A percentile compares a stretch with the other conserved stretches of the same genome.
Evolutionary conservation across 2,113 vertebrate species (phyloP).

Genomic region (Menura novaehollandiae): DNA sequence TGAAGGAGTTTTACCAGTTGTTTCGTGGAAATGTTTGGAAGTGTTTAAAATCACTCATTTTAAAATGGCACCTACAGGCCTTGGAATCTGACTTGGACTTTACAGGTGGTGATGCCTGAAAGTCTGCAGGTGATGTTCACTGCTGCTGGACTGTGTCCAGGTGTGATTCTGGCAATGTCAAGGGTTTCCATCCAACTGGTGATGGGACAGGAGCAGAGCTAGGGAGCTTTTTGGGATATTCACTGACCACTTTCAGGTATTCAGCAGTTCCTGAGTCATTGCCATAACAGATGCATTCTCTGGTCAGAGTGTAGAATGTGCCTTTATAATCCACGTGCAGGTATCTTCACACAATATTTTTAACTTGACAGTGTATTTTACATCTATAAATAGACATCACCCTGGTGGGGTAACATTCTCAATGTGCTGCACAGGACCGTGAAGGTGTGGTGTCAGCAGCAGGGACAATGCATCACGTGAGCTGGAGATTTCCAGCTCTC

Average conservation of each 20-base stretch:
- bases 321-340: not conserved
- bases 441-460: not conserved
- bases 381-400: not conserved
- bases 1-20: not conserved
- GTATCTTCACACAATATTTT: not conserved
- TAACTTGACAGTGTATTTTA: not conserved
- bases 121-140: not conserved
- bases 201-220: not conserved
- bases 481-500: not conserved
- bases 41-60: not conserved
- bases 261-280: not conserved
- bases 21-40: not conserved
- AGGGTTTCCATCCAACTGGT: not conserved
- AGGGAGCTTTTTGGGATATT: not conserved
- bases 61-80: not conserved
- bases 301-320: not conserved
- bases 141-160: not conserved
- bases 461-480: accelerated
- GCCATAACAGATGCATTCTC: not conserved
- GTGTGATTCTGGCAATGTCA: not conserved
- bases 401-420: not conserved
- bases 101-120: not conserved
- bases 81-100: not conserved
- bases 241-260: not conserved
- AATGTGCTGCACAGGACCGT: accelerated